A percentile compares a stretch with the other conserved stretches of the same genome.
Conservation (phyloP, 1,140 invertebrate species). For the Procambarus clarkii region DNA sequence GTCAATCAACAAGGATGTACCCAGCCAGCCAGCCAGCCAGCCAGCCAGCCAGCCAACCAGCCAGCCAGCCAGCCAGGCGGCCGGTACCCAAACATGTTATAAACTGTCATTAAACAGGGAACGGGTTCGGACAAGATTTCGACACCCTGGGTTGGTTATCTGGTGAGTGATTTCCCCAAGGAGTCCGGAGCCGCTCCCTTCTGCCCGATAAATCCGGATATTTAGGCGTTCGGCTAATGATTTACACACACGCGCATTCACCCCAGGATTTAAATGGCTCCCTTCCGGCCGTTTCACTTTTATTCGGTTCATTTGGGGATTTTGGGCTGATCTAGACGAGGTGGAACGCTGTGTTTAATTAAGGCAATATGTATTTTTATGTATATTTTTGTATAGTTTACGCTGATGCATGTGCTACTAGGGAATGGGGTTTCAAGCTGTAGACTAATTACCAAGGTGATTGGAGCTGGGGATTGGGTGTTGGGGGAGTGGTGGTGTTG, state of each 20-base stretch:
- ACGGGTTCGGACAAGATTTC: not conserved
- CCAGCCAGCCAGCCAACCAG: slow-evolving; percentile 15
- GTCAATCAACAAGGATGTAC: not conserved
- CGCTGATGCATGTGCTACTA: slow-evolving; percentile 2
- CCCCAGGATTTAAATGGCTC: slow-evolving; percentile 27
- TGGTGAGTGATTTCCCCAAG: slow-evolving; percentile 33
- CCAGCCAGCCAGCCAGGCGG: not conserved
- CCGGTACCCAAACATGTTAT: slow-evolving; percentile 35
- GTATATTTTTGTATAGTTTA: not conserved
- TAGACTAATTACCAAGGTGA: not conserved
- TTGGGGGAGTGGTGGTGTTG: not conserved
- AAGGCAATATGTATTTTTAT: slow-evolving; percentile 18
- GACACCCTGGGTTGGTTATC: slow-evolving; percentile 12
- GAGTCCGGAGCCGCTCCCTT: not conserved
- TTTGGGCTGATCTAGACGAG: not conserved
- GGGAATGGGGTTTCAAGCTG: not conserved
- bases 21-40: not conserved
- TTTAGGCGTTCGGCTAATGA: slow-evolving; percentile 35
- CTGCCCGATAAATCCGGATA: slow-evolving; percentile 33
- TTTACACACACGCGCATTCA: slow-evolving; percentile 28
- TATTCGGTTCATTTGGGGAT: not conserved
- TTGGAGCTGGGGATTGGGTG: not conserved
- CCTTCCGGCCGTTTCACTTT: slow-evolving; percentile 4
- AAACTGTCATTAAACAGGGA: slow-evolving; percentile 39
- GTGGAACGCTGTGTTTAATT: slow-evolving; percentile 5